Percentiles rank a stretch among this genome's conserved stretches.
phyloP scores from a whole-genome alignment of 2,113 vertebrate species.

The Syngnathus scovelli region DNA sequence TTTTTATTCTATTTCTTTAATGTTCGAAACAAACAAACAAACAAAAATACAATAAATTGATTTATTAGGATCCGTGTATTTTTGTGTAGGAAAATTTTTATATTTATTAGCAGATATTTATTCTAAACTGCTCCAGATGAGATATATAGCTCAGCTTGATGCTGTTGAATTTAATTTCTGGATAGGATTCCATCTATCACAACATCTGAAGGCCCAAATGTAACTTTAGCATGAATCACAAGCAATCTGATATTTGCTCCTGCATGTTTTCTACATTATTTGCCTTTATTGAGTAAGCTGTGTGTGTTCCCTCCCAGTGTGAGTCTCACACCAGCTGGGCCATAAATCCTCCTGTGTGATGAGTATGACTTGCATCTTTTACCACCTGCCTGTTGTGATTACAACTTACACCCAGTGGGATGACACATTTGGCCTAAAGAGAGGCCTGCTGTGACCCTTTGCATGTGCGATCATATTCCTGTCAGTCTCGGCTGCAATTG shows the following conservation, averaged over 20 bases:
- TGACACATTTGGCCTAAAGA: slow-evolving; percentile 17
- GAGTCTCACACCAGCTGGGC: slow-evolving; percentile 14
- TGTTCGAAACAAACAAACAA: too few relatives aligned
- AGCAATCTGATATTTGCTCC: neutral
- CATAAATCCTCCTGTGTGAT: slow-evolving; percentile 18
- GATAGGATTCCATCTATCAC: neutral
- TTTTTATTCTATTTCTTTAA: too few relatives aligned
- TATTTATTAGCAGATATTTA: neutral
- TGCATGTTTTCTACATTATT: neutral
- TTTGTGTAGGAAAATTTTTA: neutral
- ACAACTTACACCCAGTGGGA: slow-evolving; percentile 29
- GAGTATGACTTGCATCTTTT: slow-evolving; percentile 11
- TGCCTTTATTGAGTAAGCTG: neutral
- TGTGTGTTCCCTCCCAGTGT: slow-evolving; percentile 5
- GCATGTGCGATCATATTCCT: slow-evolving; percentile 8
- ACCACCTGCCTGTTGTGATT: slow-evolving; percentile 28
- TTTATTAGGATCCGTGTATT: too few relatives aligned
- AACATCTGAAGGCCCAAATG: neutral
- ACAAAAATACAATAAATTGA: too few relatives aligned
- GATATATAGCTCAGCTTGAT: too few relatives aligned
- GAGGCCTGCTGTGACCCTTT: slow-evolving; percentile 11
- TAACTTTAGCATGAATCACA: neutral
- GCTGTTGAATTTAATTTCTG: too few relatives aligned
- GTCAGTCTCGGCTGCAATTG: slow-evolving; percentile 35
- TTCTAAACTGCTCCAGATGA: neutral